Conservation (phyloP, 2,888 invertebrate genomes). For the Oligia strigilis region DNA sequence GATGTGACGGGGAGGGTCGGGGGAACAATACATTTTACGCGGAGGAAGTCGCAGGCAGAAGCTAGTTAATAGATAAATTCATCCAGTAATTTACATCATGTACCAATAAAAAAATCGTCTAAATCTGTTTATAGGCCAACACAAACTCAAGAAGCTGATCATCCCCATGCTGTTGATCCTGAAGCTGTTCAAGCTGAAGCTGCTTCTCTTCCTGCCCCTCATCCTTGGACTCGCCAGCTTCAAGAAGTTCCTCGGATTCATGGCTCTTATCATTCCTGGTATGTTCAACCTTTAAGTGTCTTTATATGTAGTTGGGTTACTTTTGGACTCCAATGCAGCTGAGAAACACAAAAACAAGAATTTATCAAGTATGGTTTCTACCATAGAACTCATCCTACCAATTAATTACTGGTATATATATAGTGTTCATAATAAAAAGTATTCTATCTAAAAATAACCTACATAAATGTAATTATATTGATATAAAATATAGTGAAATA, state of each 20-base stretch:
- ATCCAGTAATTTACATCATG: not conserved
- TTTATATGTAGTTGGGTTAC: not conserved
- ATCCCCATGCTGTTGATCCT: conserved; percentile 95
- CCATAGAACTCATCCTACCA: not conserved
- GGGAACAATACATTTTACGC: too few species aligned
- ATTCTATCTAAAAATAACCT: not conserved
- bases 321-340: not conserved
- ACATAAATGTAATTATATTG: not conserved
- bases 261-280: conserved; percentile 94
- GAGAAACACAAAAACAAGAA: not conserved
- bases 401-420: too few species aligned
- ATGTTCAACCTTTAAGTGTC: conserved; percentile 33
- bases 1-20: too few species aligned
- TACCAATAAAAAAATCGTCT: not conserved
- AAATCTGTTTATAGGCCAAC: conserved; percentile 91
- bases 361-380: not conserved
- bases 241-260: conserved; percentile 95
- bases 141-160: conserved; percentile 95
- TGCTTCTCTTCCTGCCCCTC: conserved; percentile 95
- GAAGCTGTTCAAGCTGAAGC: conserved; percentile 96
- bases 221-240: conserved; percentile 96
- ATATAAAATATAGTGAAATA: not conserved
- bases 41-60: too few species aligned
- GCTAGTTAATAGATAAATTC: not conserved
- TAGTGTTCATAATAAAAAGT: too few species aligned